phyloP scores from a whole-genome alignment of 2,888 invertebrate genomes.

The Eilema caniola region DNA sequence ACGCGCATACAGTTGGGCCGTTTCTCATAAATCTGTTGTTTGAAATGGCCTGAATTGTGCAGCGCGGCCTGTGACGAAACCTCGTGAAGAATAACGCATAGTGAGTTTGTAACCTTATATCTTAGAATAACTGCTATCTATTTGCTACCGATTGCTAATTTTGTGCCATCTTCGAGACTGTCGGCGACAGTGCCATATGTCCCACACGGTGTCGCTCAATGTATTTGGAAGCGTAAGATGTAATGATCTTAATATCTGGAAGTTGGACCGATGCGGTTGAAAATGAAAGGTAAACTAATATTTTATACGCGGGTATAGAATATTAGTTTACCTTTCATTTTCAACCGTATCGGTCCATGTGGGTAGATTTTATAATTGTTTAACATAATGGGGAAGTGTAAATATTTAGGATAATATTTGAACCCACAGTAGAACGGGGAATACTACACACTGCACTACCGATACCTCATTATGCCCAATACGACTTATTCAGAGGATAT shows the following conservation, averaged over 20 bases:
- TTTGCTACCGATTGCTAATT: conserved; percentile 31
- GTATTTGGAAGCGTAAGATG: neutral
- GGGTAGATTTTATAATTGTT: neutral
- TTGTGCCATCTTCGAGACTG: conserved; percentile 11
- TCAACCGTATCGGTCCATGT: neutral
- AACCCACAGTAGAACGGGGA: neutral
- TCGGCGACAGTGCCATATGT: neutral
- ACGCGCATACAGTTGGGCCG: neutral
- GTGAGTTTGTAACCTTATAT: conserved; percentile 45
- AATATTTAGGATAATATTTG: neutral
- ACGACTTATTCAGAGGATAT: too few species aligned
- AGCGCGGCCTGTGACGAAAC: conserved; percentile 40
- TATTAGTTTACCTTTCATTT: neutral
- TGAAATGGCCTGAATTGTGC: conserved; percentile 20
- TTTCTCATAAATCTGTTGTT: conserved; percentile 6
- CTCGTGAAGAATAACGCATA: conserved; percentile 44
- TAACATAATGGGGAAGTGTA: too few species aligned
- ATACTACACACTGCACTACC: neutral
- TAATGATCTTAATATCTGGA: neutral
- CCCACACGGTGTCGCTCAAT: neutral
- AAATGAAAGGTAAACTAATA: neutral
- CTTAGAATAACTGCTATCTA: conserved; percentile 42
- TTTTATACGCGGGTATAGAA: too few species aligned
- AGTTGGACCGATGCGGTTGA: too few species aligned
- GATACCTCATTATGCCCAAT: too few species aligned